These are phyloP conservation scores for Drosophila pseudoananassae DNA, from an alignment of 1,140 invertebrate genomes.

Conservation along the genomic window DNA sequence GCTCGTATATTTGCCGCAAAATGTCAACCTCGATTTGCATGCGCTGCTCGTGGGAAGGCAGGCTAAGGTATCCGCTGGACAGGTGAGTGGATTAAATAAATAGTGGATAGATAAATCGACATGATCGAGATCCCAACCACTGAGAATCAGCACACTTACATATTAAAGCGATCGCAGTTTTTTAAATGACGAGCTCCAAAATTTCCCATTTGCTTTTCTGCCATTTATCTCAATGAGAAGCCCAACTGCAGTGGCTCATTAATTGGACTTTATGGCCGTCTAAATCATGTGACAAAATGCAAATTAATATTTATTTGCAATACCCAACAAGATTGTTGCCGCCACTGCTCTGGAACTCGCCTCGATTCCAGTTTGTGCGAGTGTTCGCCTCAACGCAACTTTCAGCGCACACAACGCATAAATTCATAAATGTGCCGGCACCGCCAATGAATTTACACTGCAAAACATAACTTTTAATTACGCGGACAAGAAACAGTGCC, in stretches of 20 bases:
- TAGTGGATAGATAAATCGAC: conserved; percentile 47
- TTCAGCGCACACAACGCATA: conserved; percentile 41
- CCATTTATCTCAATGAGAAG: conserved; percentile 47
- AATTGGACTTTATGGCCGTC: conserved; percentile 59
- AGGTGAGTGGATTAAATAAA: conserved; percentile 51
- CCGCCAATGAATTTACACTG: conserved; percentile 54
- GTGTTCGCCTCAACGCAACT: conserved; percentile 21
- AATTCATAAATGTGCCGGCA: conserved; percentile 59
- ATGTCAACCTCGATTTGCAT: conserved; percentile 78
- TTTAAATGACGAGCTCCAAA: neutral
- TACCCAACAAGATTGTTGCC: conserved; percentile 9
- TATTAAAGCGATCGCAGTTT: neutral
- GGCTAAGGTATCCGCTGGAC: conserved; percentile 21
- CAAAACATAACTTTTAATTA: conserved; percentile 70
- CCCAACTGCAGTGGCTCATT: conserved; percentile 54
- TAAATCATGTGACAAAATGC: conserved; percentile 75
- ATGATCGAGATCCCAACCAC: conserved; percentile 6
- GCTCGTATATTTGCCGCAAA: conserved; percentile 76
- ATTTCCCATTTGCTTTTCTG: neutral
- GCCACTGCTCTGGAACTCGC: conserved; percentile 17
- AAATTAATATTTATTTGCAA: conserved; percentile 71
- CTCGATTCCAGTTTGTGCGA: conserved; percentile 19
- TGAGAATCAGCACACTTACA: conserved; percentile 21
- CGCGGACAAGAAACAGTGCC: conserved; percentile 25
- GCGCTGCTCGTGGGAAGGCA: conserved; percentile 57